Percentiles rank a stretch among this genome's conserved stretches.
These are phyloP conservation scores for Octonoba sinensis DNA, from an alignment of 2,888 invertebrate genomes.

Conservation along the genomic window DNA sequence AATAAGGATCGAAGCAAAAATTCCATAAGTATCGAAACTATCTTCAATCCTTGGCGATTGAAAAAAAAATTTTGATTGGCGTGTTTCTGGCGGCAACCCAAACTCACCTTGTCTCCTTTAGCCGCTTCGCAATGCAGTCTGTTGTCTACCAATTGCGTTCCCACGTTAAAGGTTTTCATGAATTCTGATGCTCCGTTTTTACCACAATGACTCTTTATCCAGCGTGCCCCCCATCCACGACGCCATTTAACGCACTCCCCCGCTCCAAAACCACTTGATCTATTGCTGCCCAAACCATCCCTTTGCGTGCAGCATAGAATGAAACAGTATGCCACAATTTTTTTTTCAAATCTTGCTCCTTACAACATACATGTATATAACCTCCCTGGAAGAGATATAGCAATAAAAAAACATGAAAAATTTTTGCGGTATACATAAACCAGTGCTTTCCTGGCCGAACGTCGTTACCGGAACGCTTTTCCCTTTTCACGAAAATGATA, in stretches of 20 bases:
- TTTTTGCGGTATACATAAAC: conserved; percentile 48
- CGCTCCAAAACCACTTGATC: conserved; percentile 39
- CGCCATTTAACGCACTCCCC: conserved; percentile 8
- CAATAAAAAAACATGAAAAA: conserved; percentile 50
- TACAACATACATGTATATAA: conserved; percentile 30
- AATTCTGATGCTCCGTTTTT: conserved; percentile 64
- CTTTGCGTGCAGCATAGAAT: conserved; percentile 53
- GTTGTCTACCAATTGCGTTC: conserved; percentile 58
- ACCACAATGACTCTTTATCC: conserved; percentile 56
- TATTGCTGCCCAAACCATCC: conserved; percentile 51
- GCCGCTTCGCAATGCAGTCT: conserved; percentile 47
- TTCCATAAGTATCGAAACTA: too few species aligned
- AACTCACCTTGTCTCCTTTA: conserved; percentile 24
- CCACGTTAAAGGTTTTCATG: conserved; percentile 64
- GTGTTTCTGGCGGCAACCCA: conserved; percentile 43
- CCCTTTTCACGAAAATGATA: conserved; percentile 58
- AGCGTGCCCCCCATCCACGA: conserved; percentile 3
- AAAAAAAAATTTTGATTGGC: conserved; percentile 23
- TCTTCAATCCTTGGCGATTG: conserved; percentile 22
- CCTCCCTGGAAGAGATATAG: conserved; percentile 25
- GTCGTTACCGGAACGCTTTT: conserved; percentile 49
- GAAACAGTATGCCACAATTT: conserved; percentile 63
- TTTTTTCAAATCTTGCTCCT: conserved; percentile 14
- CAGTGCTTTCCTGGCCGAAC: conserved; percentile 16
- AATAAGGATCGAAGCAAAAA: too few species aligned